Evolutionary conservation across 2,797 vertebrate genomes (phyloP).

Genomic region (Agapornis canus): DNA sequence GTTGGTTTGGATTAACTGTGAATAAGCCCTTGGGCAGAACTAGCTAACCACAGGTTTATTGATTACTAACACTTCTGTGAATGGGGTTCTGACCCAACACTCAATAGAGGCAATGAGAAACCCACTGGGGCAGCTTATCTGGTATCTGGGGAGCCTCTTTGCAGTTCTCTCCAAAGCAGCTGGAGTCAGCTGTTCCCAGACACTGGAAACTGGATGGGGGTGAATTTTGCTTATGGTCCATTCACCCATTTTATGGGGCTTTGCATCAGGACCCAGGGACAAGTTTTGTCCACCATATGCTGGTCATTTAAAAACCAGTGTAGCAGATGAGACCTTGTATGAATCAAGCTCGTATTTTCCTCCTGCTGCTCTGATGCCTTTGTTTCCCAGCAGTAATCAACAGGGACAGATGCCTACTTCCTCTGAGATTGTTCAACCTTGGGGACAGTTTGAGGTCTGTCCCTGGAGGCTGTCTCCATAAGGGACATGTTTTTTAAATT

Average conservation of each 20-base stretch:
- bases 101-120: conserved; percentile 11
- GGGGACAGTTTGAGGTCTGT: background rate
- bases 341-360: background rate
- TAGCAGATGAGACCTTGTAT: background rate
- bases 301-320: background rate
- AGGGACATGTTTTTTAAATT: background rate
- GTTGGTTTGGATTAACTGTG: conserved; percentile 26
- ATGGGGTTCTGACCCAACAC: background rate
- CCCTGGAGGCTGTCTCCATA: background rate
- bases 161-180: background rate
- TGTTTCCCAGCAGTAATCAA: background rate
- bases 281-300: background rate
- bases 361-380: background rate
- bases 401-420: background rate
- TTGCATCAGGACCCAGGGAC: background rate
- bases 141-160: background rate
- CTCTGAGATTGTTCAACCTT: background rate
- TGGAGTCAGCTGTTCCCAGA: background rate
- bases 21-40: conserved; percentile 11
- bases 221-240: background rate
- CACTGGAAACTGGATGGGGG: background rate
- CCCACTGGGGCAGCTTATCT: background rate
- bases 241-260: background rate
- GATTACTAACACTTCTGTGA: background rate
- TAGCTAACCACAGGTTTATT: conserved; percentile 9